Conservation (phyloP, 1,140 invertebrate genomes). For the Saccostrea glomerata region DNA sequence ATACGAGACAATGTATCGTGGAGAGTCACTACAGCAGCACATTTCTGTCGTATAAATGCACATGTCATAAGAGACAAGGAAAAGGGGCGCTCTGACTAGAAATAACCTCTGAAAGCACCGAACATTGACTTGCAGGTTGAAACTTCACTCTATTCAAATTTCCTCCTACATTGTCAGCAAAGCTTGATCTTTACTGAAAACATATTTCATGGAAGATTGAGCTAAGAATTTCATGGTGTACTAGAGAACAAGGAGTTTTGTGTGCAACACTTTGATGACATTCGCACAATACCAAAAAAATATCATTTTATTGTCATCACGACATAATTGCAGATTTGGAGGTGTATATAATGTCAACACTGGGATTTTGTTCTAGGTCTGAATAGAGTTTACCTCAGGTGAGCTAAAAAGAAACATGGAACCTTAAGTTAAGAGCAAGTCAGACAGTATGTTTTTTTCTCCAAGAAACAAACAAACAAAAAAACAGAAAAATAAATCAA, state of each 20-base stretch:
- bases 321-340: slow-evolving; percentile 5
- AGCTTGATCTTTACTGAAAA: not conserved
- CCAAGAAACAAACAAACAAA: too few relatives aligned
- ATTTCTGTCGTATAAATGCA: slow-evolving; percentile 6
- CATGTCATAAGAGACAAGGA: not conserved
- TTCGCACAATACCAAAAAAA: slow-evolving; percentile 2
- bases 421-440: too few relatives aligned
- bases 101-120: slow-evolving; percentile 20
- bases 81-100: not conserved
- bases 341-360: slow-evolving; percentile 12
- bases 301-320: not conserved
- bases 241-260: slow-evolving; percentile 21
- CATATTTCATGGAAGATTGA: not conserved
- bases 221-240: slow-evolving; percentile 12
- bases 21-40: slow-evolving; percentile 6
- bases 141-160: not conserved
- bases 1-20: not conserved
- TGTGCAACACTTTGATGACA: slow-evolving; percentile 23
- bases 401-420: too few relatives aligned
- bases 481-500: too few relatives aligned
- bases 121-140: slow-evolving; percentile 16
- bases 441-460: too few relatives aligned
- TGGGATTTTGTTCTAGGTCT: slow-evolving; percentile 27
- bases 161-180: not conserved
- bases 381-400: slow-evolving; percentile 24